Evolutionary conservation across 2,888 invertebrate genomes (phyloP), one percentile per base, ranked within the genome.

Genomic region (Esperia sulphurella): DNA sequence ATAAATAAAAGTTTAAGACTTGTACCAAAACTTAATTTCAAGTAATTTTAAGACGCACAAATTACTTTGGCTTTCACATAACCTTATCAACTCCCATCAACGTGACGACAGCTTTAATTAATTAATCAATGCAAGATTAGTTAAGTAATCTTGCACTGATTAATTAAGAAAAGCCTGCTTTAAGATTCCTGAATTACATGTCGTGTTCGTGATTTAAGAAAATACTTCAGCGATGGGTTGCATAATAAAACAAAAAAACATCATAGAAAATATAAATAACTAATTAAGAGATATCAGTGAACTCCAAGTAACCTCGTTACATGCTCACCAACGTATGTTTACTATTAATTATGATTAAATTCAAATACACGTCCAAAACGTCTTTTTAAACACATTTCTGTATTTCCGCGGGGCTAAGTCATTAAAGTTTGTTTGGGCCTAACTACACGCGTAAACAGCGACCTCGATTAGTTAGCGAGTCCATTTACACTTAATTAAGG

Each of bases 401-500:
- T 29, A 41, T 28, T 41, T 41, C 41, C n/a, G 41, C 41, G 28
- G 28, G 10, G 37, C 48, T 14, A 56, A 71, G 68, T 73, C 70
- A 70, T 79, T 78, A 75, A 75, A 75, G 67, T 74, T 72, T 59
- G 63, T 68, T 71, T 58, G 62, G 65, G 68, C 54, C 59, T 61
- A 58, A 63, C 60, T 55, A 52, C 49, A 53, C 35, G 65, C 64
- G 63, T 65, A 63, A 72, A 67, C 62, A 65, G 60, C 62, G 72
- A 58, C 76, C 79, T 71, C 76, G 75, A 78, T 75, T 68, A 76
- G 64, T 67, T 61, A 45, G 57, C 62, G 62, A 60, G 63, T 57
- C 59, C 67, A 71, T 79, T 73, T 69, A 68, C 68, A 66, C 70
- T 63, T 73, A 77, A 78, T 80, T 75, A 75, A 59, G 61, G 63